These are phyloP conservation scores for Eriocheir sinensis DNA, from an alignment of 1,140 invertebrate species.

Conservation along the genomic window DNA sequence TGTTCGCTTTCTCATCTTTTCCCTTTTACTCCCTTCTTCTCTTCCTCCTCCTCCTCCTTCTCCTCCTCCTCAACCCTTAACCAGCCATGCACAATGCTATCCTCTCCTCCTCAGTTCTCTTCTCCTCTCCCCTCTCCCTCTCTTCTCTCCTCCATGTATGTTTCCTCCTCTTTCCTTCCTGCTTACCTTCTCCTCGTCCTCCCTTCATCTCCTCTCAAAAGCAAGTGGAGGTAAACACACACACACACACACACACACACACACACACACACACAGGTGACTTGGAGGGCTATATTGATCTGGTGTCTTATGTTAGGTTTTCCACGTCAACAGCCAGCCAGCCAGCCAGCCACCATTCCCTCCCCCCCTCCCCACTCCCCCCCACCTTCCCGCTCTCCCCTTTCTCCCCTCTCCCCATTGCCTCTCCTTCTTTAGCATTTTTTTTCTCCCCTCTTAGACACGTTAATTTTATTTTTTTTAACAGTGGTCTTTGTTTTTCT, in stretches of 20 bases:
- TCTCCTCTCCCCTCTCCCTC: neutral
- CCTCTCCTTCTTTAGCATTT: neutral
- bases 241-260: constrained; percentile 14
- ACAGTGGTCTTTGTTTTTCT: too few species aligned
- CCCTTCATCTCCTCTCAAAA: neutral
- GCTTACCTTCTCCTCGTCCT: too few species aligned
- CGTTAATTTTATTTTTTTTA: too few species aligned
- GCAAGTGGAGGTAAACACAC: neutral
- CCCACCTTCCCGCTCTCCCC: neutral
- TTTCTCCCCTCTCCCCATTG: neutral
- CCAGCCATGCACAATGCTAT: too few species aligned
- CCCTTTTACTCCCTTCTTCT: too few species aligned
- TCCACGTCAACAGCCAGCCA: neutral
- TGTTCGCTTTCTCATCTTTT: too few species aligned
- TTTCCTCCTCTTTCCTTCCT: too few species aligned
- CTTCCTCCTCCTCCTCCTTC: neutral
- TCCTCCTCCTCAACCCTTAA: too few species aligned
- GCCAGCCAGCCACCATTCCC: neutral
- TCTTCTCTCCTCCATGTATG: neutral
- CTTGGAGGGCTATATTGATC: neutral
- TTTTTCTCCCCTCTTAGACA: too few species aligned
- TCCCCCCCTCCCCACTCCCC: neutral
- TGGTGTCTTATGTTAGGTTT: neutral
- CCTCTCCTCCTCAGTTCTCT: neutral
- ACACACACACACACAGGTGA: constrained; percentile 26